These are phyloP conservation scores for Menidia beryllina DNA, from an alignment of 2,113 vertebrate genomes.

Conservation along the genomic window DNA sequence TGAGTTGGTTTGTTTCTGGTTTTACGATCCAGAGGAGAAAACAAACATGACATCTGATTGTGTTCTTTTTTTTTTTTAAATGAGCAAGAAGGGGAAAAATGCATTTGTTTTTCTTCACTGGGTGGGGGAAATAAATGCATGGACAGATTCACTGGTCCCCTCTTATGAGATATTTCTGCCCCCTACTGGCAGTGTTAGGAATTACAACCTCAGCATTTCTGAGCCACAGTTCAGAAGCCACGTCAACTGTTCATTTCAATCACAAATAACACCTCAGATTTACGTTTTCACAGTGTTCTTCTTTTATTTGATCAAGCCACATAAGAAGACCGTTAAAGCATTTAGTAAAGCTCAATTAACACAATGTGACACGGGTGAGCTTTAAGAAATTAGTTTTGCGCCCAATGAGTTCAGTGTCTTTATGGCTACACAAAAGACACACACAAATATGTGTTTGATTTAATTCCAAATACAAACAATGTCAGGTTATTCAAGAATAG, in stretches of 20 bases:
- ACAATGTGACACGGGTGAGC: neutral
- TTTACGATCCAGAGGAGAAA: neutral
- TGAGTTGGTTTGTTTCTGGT: neutral
- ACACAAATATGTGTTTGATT: neutral
- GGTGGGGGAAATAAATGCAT: no score
- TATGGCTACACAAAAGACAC: neutral
- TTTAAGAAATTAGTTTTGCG: neutral
- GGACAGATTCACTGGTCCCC: neutral
- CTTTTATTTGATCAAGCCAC: neutral
- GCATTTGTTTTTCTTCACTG: neutral
- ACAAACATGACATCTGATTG: no score
- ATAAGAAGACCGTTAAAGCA: neutral
- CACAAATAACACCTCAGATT: neutral
- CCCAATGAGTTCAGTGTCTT: neutral
- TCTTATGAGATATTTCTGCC: slow-evolving; percentile 60
- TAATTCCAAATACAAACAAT: neutral
- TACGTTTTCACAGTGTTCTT: neutral
- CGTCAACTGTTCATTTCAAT: neutral
- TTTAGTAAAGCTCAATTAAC: neutral
- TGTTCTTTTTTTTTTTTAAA: neutral
- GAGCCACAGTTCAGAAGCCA: neutral
- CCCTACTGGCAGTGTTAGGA: slow-evolving; percentile 43
- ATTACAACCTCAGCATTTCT: slow-evolving; percentile 24
- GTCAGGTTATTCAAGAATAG: neutral
- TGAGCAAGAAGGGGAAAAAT: neutral